A percentile compares a stretch with the other conserved stretches of the same genome.
Conservation (phyloP, 1,140 invertebrate genomes). For the Danaus melanippus region DNA sequence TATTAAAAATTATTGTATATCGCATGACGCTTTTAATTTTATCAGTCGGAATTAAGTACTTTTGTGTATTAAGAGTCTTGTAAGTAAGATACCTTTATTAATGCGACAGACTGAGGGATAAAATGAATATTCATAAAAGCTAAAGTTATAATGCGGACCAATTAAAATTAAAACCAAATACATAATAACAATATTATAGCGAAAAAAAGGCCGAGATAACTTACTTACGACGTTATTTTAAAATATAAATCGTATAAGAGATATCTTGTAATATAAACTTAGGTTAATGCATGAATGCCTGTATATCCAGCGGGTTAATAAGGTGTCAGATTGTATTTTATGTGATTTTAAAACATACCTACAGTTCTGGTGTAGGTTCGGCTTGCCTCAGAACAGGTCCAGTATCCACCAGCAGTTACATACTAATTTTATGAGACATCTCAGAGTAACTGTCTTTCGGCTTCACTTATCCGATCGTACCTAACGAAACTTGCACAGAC, state of each 20-base stretch:
- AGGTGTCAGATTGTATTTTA: constrained; percentile 49
- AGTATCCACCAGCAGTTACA: constrained; percentile 50
- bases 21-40: too few species aligned
- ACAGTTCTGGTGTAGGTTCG: constrained; percentile 40
- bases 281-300: constrained; percentile 26
- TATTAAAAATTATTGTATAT: too few species aligned
- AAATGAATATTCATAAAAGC: too few species aligned
- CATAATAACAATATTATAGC: too few species aligned
- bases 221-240: constrained; percentile 17
- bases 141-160: too few species aligned
- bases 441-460: constrained; percentile 42
- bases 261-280: too few species aligned
- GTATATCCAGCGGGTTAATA: constrained; percentile 43
- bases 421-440: constrained; percentile 65
- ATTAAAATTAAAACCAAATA: too few species aligned
- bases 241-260: too few species aligned
- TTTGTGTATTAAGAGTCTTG: too few species aligned
- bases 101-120: too few species aligned
- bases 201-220: constrained; percentile 14
- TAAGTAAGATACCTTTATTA: too few species aligned
- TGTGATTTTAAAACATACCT: constrained; percentile 40
- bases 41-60: too few species aligned
- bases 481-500: constrained; percentile 20
- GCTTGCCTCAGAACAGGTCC: constrained; percentile 43
- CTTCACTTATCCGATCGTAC: constrained; percentile 22